Percentiles rank a stretch among this genome's conserved stretches.
phyloP scores from a whole-genome alignment of 2,113 vertebrate species.

The Ictidomys tridecemlineatus region DNA sequence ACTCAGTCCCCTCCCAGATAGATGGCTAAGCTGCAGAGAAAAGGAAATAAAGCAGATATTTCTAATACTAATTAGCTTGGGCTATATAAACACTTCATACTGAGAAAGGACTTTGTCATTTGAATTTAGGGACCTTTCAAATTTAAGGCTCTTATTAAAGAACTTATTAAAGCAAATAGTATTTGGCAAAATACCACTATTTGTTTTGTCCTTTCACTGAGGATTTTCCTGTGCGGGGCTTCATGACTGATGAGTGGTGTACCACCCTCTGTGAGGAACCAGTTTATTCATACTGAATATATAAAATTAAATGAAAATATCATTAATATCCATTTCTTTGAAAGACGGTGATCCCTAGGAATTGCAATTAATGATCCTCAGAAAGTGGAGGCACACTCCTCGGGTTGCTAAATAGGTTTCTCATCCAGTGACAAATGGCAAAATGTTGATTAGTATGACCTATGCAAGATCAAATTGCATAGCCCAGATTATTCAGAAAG shows the following conservation, averaged over 20 bases:
- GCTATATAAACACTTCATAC: constrained; percentile 78
- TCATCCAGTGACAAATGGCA: neutral
- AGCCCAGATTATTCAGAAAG: neutral
- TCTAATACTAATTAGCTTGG: constrained; percentile 70
- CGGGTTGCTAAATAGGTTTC: neutral
- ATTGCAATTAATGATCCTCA: neutral
- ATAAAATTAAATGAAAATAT: neutral
- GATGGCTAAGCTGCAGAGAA: constrained; percentile 48
- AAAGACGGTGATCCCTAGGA: neutral
- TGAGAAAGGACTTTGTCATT: constrained; percentile 80
- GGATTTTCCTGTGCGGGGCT: neutral
- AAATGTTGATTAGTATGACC: neutral
- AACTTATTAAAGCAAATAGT: constrained; percentile 77
- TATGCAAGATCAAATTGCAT: neutral
- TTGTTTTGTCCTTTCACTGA: neutral
- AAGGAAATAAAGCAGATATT: constrained; percentile 76
- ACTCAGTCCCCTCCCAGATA: constrained; percentile 50
- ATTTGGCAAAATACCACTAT: constrained; percentile 80
- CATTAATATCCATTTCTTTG: neutral
- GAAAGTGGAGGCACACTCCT: neutral
- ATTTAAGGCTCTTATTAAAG: constrained; percentile 79
- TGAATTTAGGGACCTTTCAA: constrained; percentile 81
- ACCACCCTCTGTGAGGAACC: neutral
- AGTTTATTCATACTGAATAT: neutral
- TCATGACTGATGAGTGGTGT: neutral